Evolutionary conservation across 2,797 vertebrate species (phyloP).

Genomic region (Orestias chungarensis): DNA sequence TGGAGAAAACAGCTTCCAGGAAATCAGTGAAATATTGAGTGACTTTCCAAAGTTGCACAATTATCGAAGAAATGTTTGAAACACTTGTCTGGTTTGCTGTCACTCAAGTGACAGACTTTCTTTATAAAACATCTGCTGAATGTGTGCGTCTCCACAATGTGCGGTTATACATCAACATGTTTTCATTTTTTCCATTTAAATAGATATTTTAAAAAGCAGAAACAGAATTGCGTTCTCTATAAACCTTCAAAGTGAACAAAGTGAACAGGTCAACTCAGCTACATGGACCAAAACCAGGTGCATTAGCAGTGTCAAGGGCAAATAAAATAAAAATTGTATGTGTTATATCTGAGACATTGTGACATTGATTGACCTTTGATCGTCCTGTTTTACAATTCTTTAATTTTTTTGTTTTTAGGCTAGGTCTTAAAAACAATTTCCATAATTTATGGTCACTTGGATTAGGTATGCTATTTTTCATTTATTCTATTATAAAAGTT

Average conservation of each 20-base stretch:
- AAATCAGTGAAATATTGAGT: background rate
- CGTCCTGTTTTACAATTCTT: no score
- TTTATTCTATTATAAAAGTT: no score
- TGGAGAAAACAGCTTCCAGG: background rate
- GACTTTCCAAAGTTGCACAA: background rate
- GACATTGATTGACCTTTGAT: no score
- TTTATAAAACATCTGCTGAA: background rate
- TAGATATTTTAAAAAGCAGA: background rate
- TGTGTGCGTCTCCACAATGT: background rate
- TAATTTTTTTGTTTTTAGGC: background rate
- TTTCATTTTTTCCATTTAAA: background rate
- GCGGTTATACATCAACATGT: background rate
- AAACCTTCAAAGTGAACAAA: background rate
- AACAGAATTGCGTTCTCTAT: background rate
- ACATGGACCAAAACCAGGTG: background rate
- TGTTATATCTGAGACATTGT: no score
- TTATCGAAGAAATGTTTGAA: background rate
- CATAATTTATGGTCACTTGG: no score
- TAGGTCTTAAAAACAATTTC: background rate
- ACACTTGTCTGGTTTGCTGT: background rate
- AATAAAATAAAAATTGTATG: background rate
- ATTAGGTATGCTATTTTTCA: no score
- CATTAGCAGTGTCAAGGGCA: background rate
- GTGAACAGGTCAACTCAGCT: background rate
- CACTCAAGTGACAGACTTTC: no score